phyloP scores from a whole-genome alignment of 2,797 vertebrate genomes.

The Stomatorhinus walkeri region DNA sequence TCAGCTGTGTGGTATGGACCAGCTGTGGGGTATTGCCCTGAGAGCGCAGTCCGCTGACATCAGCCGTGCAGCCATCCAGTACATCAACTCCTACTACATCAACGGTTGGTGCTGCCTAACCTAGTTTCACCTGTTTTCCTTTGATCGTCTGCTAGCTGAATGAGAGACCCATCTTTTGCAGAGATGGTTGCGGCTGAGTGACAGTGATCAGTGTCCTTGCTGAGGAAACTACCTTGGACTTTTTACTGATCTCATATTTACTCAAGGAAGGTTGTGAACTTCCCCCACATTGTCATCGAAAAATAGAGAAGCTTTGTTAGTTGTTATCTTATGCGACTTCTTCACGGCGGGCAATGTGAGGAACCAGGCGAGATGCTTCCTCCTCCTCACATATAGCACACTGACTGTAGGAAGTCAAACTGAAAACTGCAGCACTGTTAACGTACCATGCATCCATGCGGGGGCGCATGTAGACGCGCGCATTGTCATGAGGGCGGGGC shows the following conservation, averaged over 20 bases:
- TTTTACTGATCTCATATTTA: not conserved
- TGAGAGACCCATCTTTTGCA: not conserved
- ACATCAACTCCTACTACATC: conserved; percentile 99
- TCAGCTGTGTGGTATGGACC: conserved; percentile 97
- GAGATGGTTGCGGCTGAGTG: not conserved
- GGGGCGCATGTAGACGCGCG: not conserved
- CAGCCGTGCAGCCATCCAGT: conserved; percentile 95
- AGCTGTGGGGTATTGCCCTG: conserved; percentile 95
- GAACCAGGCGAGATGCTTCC: not conserved
- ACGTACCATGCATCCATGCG: not conserved
- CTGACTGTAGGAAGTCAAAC: not conserved
- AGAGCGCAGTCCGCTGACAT: conserved; percentile 93
- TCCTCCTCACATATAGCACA: not conserved
- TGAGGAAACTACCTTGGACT: not conserved
- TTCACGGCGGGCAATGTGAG: not conserved
- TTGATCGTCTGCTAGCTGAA: not conserved
- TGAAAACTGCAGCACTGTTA: not conserved
- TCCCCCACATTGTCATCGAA: not conserved
- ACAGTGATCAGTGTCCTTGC: not conserved
- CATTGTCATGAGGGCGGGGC: not conserved
- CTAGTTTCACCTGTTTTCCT: not conserved
- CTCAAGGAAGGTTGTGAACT: not conserved
- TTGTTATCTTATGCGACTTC: not conserved
- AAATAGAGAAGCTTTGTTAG: not conserved
- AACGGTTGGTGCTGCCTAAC: conserved; percentile 67